Conservation (phyloP, 2,113 vertebrate species). For the Zapornia atra region DNA sequence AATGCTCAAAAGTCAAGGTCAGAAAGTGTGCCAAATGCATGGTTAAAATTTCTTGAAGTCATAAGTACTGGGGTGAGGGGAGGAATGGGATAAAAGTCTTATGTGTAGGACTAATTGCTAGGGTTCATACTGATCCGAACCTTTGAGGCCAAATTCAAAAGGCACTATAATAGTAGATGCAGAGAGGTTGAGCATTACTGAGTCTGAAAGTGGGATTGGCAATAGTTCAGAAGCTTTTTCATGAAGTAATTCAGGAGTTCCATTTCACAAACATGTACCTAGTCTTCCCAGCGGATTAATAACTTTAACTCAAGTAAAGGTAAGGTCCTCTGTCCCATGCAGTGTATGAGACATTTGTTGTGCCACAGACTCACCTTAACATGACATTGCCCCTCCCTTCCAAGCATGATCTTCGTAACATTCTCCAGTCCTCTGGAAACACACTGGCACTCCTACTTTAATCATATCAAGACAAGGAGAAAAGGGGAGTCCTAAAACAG, state of each 20-base stretch:
- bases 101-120: not conserved
- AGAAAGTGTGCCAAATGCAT: conserved; percentile 44
- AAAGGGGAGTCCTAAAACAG: not conserved
- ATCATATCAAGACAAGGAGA: not conserved
- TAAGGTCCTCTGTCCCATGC: not conserved
- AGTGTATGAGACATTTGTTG: not conserved
- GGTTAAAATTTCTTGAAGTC: conserved; percentile 36
- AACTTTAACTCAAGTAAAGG: not conserved
- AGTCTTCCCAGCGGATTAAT: not conserved
- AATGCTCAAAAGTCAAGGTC: conserved; percentile 71
- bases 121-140: not conserved
- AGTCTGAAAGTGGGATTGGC: not conserved
- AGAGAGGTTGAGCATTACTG: not conserved
- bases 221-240: not conserved
- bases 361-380: not conserved
- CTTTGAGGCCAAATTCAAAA: conserved; percentile 11
- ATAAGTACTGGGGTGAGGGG: not conserved
- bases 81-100: conserved; percentile 2
- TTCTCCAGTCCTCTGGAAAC: not conserved
- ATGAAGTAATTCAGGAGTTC: not conserved
- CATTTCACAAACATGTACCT: not conserved
- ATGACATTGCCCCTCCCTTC: not conserved
- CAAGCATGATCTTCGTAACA: not conserved
- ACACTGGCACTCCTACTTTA: not conserved
- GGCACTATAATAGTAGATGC: not conserved